Conservation (phyloP, 2,888 invertebrate species). For the Drosophila kuntzei region DNA sequence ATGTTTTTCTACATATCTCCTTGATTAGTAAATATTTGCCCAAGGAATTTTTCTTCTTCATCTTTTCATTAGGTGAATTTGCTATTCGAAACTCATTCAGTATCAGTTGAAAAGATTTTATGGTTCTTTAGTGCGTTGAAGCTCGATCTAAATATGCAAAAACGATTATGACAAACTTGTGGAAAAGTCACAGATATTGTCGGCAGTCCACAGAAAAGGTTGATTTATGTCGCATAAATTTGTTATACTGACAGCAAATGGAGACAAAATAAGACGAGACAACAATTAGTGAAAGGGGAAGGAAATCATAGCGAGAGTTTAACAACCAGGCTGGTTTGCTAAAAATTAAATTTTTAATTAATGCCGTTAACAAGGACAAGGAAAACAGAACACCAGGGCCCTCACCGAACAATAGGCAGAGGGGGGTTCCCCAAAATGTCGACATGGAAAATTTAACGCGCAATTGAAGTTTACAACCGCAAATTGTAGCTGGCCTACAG, state of each 20-base stretch:
- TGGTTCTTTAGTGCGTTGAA: not conserved
- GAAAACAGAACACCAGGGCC: slow-evolving; percentile 4
- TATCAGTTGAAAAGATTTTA: slow-evolving; percentile 7
- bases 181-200: slow-evolving; percentile 18
- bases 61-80: no score
- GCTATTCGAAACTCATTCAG: not conserved
- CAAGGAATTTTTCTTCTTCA: no score
- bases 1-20: no score
- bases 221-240: slow-evolving; percentile 46
- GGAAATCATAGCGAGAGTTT: slow-evolving; percentile 36
- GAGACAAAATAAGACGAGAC: slow-evolving; percentile 4
- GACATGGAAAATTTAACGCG: slow-evolving; percentile 75
- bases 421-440: slow-evolving; percentile 49
- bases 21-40: no score
- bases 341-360: slow-evolving; percentile 79
- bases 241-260: slow-evolving; percentile 11
- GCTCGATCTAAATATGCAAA: slow-evolving; percentile 6
- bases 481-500: slow-evolving; percentile 53
- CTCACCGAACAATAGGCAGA: not conserved
- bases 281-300: slow-evolving; percentile 8
- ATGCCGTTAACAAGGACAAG: slow-evolving; percentile 69
- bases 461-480: slow-evolving; percentile 78
- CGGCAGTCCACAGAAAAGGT: slow-evolving; percentile 20
- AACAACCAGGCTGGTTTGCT: slow-evolving; percentile 58
- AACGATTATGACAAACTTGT: slow-evolving; percentile 38